Evolutionary conservation across 2,113 vertebrate genomes (phyloP).

Genomic region (Canis aureus): DNA sequence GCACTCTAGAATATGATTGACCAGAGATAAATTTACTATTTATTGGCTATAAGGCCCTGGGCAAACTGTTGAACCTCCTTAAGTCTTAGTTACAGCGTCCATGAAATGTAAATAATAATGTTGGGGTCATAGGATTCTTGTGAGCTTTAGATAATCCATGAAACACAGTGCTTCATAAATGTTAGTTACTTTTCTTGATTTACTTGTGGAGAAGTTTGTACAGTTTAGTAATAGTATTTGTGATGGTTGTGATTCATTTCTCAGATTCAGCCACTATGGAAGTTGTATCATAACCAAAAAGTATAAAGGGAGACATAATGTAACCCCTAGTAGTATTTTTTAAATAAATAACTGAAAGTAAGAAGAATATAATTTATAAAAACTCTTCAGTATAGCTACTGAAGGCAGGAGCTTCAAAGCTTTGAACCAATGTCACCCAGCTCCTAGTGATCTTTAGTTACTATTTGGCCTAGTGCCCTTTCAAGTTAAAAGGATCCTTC

Average conservation of each 20-base stretch:
- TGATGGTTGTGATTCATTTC: neutral
- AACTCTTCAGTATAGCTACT: neutral
- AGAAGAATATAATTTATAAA: neutral
- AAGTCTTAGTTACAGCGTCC: neutral
- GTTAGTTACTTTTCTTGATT: neutral
- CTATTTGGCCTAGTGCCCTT: neutral
- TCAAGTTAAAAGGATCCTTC: neutral
- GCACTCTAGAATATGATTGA: neutral
- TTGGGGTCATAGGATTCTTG: neutral
- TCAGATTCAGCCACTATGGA: neutral
- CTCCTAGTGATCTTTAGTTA: neutral
- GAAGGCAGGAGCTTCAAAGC: neutral
- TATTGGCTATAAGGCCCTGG: neutral
- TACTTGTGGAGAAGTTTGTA: neutral
- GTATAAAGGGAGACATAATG: neutral
- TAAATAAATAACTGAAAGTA: constrained; percentile 20
- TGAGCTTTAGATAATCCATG: neutral
- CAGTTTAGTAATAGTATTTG: neutral
- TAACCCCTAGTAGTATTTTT: neutral
- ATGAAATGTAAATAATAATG: neutral
- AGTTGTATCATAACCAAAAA: neutral
- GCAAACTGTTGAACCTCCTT: neutral
- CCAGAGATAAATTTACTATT: neutral
- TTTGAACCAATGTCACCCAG: neutral
- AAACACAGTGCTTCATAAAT: neutral